Evolutionary conservation across 2,888 invertebrate species (phyloP), one percentile per base, ranked within the genome.

Genomic region (Ectemnius continuus): DNA sequence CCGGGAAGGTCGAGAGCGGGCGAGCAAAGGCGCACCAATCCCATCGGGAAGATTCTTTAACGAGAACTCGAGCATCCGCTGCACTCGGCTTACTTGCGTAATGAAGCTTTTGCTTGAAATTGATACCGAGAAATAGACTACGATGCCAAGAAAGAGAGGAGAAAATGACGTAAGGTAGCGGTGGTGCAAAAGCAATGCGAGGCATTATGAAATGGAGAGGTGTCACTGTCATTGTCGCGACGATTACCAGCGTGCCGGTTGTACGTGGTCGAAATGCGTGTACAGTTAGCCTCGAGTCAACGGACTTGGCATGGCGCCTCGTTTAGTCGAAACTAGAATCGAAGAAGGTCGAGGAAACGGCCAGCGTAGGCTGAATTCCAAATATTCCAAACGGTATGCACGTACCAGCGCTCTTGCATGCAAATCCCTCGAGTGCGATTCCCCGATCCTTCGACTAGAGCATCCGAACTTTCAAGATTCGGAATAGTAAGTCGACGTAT

Each of bases 261-360:
- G 62, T 68, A 16, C 52, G 52, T 52, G 16, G 52, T 16, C 52
- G 52, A 52, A 81, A 79, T 74, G 76, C 65, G 65, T 73, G 75
- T 87, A 87, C 87, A 86, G 87, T 87, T 87, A 87, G 77, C 67
- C 75, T 67, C 78, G 85, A 87, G 87, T 87, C 87, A 87, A 87
- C 78, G 87, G 83, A 86, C 87, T 85, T 82, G 78, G 82, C 78
- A 83, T 73, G 84, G 76, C 76, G 81, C 73, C 82, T 85, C 84
- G 81, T 85, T 88, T 85, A 81, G 82, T 74, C 82, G 80, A 88
- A 86, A 87, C 86, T 85, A 82, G 84, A 86, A 83, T 82, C 82
- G 70, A 83, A 81, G 78, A 83, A 75, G 80, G 82, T 81, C 83
- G 83, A 73, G 76, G 74, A 79, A 79, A 83, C 59, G 64, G n/a